Evolutionary conservation across 1,140 invertebrate species (phyloP).

Genomic region (Aporrectodea caliginosa): DNA sequence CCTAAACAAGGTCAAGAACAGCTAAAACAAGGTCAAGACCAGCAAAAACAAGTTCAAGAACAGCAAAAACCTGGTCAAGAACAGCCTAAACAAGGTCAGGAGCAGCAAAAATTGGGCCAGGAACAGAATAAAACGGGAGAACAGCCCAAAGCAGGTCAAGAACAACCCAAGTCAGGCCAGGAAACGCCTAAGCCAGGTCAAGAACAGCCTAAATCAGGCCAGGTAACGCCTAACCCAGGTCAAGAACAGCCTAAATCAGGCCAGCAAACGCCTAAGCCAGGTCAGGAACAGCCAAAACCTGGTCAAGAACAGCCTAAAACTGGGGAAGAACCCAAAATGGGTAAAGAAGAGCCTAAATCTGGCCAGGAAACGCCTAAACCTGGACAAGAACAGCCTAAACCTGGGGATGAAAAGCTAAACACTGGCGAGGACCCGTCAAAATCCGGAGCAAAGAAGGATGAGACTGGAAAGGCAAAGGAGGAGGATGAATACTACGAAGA

Average conservation of each 20-base stretch:
- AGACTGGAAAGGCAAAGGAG: background rate
- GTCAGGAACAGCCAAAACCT: background rate
- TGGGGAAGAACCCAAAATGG: background rate
- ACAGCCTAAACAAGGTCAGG: background rate
- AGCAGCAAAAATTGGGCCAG: background rate
- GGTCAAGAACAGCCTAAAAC: background rate
- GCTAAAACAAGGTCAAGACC: background rate
- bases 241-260: background rate
- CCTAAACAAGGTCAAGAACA: background rate
- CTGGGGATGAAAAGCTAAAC: background rate
- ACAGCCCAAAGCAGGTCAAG: background rate
- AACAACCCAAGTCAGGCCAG: background rate
- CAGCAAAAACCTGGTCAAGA: background rate
- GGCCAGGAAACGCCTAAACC: background rate
- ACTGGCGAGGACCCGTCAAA: background rate
- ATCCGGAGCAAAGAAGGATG: background rate
- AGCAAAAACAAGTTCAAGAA: background rate
- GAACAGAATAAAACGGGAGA: background rate
- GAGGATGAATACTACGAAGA: background rate
- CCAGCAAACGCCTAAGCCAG: background rate
- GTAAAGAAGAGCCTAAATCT: background rate
- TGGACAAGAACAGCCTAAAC: background rate
- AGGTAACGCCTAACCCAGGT: background rate
- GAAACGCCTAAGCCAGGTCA: background rate
- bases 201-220: background rate